These are phyloP conservation scores for Podarcis muralis DNA, from an alignment of 2,113 vertebrate genomes.

Conservation along the genomic window DNA sequence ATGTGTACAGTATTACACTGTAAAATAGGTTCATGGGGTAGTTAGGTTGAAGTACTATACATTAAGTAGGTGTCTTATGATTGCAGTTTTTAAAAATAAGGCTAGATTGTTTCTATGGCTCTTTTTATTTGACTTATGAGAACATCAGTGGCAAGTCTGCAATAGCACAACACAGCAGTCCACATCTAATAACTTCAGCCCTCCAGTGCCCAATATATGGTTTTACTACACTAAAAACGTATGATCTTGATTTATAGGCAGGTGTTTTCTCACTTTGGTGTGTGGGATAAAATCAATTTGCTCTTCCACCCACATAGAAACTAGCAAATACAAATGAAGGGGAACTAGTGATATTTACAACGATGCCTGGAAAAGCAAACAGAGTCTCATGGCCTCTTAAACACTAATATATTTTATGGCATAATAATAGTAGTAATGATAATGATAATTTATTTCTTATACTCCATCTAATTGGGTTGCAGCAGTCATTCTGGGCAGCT, in stretches of 20 bases:
- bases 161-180: fast-evolving
- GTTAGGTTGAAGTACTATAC: background rate
- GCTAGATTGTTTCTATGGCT: background rate
- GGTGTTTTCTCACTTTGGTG: background rate
- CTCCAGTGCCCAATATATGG: background rate
- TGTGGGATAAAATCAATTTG: background rate
- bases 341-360: background rate
- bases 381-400: no score
- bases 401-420: no score
- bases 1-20: no score
- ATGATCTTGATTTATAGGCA: fast-evolving
- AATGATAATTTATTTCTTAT: no score
- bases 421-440: no score
- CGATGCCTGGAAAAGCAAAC: no score
- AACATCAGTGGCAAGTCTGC: background rate
- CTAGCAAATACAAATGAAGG: background rate
- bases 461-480: no score
- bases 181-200: fast-evolving
- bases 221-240: background rate
- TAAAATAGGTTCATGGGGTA: background rate
- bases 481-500: no score
- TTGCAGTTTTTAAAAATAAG: background rate
- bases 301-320: background rate
- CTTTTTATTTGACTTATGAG: background rate
- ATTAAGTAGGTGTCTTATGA: background rate